phyloP scores from a whole-genome alignment of 2,113 vertebrate species.

The Misgurnus mizolepis region DNA sequence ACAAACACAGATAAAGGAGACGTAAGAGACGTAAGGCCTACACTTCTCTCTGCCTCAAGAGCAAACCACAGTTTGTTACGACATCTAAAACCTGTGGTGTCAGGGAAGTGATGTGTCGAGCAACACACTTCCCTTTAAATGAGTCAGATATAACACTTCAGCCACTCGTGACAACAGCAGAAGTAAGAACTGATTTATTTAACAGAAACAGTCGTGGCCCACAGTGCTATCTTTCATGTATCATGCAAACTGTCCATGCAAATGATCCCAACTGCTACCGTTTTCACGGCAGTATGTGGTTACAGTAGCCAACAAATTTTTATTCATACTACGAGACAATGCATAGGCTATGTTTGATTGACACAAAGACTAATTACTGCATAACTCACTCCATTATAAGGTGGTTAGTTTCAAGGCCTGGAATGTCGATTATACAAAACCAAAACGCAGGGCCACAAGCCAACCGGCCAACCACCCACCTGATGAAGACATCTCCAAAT shows the following conservation, averaged over 20 bases:
- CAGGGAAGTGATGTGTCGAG: background rate
- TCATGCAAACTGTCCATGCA: constrained; percentile 27
- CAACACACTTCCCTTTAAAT: constrained; percentile 18
- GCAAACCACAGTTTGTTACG: background rate
- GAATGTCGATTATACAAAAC: background rate
- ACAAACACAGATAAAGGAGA: background rate
- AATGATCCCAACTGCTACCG: constrained; percentile 1
- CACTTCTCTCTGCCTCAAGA: background rate
- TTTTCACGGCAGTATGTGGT: background rate
- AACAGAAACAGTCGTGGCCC: background rate
- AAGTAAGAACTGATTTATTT: background rate
- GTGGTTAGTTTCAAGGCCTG: too few species aligned
- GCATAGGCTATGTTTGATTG: background rate
- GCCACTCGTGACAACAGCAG: background rate
- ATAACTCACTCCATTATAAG: too few species aligned
- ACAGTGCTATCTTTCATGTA: background rate
- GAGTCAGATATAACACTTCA: background rate
- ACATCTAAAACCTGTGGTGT: background rate
- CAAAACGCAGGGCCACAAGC: background rate
- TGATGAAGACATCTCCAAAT: background rate
- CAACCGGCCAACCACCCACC: too few species aligned
- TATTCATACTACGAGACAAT: background rate
- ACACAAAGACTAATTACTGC: background rate
- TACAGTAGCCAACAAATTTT: background rate
- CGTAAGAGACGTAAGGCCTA: background rate